Conservation (phyloP, 2,113 vertebrate genomes). For the Pungitius pungitius region DNA sequence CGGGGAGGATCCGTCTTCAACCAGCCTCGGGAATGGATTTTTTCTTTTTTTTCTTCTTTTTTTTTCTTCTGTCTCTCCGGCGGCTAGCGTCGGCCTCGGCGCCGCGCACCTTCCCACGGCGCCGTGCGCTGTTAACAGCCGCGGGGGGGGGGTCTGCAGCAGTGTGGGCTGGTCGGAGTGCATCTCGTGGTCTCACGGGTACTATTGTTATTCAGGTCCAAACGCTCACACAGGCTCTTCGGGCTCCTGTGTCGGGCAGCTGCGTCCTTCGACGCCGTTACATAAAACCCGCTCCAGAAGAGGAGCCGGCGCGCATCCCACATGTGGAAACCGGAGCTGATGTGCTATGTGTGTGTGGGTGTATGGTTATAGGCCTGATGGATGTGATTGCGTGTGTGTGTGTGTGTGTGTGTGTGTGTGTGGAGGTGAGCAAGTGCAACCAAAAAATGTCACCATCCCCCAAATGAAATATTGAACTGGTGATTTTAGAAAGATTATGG, state of each 20-base stretch:
- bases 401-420: conserved; percentile 20
- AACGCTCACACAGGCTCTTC: conserved; percentile 57
- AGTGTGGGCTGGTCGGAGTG: conserved; percentile 56
- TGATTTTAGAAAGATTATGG: background rate
- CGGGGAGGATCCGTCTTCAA: conserved; percentile 6
- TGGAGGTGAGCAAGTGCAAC: conserved; percentile 15
- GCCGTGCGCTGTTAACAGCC: conserved; percentile 10
- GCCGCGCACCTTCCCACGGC: background rate
- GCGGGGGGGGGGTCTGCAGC: conserved; percentile 29
- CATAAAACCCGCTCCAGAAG: conserved; percentile 51
- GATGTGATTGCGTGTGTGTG: conserved; percentile 34
- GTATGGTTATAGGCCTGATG: conserved; percentile 53
- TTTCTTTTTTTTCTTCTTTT: background rate
- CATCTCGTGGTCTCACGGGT: conserved; percentile 31
- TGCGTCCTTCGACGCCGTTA: conserved; percentile 54
- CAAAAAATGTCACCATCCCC: background rate
- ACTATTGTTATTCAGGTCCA: conserved; percentile 20
- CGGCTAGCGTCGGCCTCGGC: conserved; percentile 36
- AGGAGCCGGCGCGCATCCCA: conserved; percentile 68
- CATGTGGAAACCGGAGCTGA: conserved; percentile 61
- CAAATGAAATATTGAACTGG: background rate
- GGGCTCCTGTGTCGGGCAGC: conserved; percentile 52
- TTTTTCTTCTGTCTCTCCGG: conserved; percentile 6
- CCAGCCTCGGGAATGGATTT: conserved; percentile 32
- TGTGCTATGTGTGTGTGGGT: conserved; percentile 49